Conservation (phyloP, 1,140 invertebrate genomes). For the Polyergus mexicanus region DNA sequence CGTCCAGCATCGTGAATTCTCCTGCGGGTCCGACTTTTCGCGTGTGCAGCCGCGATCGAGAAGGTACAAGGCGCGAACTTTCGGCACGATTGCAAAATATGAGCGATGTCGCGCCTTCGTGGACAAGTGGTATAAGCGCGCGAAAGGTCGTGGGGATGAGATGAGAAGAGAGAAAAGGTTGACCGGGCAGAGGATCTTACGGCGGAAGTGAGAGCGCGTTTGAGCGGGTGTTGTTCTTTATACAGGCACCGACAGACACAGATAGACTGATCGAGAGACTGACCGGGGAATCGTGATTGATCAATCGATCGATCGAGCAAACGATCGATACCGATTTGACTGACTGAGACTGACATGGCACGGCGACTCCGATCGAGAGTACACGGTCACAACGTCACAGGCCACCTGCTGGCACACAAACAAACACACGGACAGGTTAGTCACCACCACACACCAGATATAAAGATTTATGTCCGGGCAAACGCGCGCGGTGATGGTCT, state of each 20-base stretch:
- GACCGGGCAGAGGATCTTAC: conserved; percentile 49
- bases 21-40: conserved; percentile 37
- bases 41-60: conserved; percentile 9
- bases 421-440: conserved; percentile 87
- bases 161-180: conserved; percentile 42
- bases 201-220: conserved; percentile 59
- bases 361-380: conserved; percentile 86
- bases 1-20: conserved; percentile 25
- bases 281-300: conserved; percentile 73
- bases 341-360: conserved; percentile 85
- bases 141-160: conserved; percentile 11
- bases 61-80: background rate
- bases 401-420: conserved; percentile 87
- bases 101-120: conserved; percentile 18
- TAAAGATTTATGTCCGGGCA: conserved; percentile 64
- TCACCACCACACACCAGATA: conserved; percentile 85
- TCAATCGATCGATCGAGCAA: conserved; percentile 66
- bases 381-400: conserved; percentile 87
- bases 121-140: conserved; percentile 1
- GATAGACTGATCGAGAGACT: conserved; percentile 75
- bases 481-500: conserved; percentile 62
- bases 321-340: conserved; percentile 74
- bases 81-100: conserved; percentile 6
- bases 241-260: conserved; percentile 79
- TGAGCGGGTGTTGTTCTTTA: conserved; percentile 64